Evolutionary conservation across 1,140 invertebrate species (phyloP).

Genomic region (Papilio polytes): DNA sequence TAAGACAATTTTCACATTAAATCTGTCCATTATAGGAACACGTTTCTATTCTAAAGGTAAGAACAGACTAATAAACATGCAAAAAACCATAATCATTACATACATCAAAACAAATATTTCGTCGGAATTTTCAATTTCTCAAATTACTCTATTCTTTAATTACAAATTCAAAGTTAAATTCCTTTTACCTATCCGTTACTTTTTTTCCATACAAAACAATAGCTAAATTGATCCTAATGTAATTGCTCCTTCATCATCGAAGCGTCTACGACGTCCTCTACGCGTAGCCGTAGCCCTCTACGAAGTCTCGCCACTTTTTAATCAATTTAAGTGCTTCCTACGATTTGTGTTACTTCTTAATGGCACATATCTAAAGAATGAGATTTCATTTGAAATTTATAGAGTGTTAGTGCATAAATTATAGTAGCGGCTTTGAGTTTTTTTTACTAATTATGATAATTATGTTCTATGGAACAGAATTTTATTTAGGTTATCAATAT

Average conservation of each 20-base stretch:
- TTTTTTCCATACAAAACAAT: slow-evolving; percentile 5
- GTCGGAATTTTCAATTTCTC: too few species aligned
- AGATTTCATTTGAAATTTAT: slow-evolving; percentile 63
- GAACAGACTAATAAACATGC: not conserved
- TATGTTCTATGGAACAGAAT: too few species aligned
- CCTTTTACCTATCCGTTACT: not conserved
- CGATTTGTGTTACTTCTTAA: slow-evolving; percentile 71
- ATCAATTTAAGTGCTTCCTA: slow-evolving; percentile 78
- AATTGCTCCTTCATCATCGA: slow-evolving; percentile 22
- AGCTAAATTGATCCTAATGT: slow-evolving; percentile 23
- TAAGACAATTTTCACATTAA: not conserved
- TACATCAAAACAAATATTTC: not conserved
- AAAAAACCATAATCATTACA: not conserved
- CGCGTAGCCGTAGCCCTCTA: slow-evolving; percentile 36
- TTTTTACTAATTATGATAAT: not conserved
- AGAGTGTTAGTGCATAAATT: slow-evolving; percentile 39
- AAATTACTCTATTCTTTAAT: too few species aligned
- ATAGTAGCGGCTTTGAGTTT: not conserved
- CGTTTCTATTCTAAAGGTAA: too few species aligned
- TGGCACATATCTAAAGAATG: slow-evolving; percentile 67
- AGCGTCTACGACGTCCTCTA: slow-evolving; percentile 6
- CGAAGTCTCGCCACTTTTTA: slow-evolving; percentile 64
- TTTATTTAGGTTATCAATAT: not conserved
- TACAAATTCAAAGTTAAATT: not conserved
- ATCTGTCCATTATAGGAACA: not conserved